These are phyloP conservation scores for Thunnus albacares DNA, from an alignment of 2,797 vertebrate genomes.

Conservation along the genomic window DNA sequence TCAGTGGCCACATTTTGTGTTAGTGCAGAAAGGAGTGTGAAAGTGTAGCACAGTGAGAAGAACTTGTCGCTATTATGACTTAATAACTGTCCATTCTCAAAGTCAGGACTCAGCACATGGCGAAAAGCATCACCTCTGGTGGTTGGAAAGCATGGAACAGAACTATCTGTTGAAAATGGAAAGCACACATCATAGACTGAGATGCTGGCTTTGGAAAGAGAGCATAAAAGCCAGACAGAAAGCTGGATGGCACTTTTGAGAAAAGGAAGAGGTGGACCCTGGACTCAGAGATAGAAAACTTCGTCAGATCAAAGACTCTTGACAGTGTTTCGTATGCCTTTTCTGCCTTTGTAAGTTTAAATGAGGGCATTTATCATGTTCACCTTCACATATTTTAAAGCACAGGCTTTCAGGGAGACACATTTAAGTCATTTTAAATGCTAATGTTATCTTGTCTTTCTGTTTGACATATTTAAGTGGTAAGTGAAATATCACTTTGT, in stretches of 20 bases:
- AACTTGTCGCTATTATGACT: not conserved
- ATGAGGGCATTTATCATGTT: not conserved
- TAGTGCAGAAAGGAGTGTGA: not conserved
- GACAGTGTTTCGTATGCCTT: not conserved
- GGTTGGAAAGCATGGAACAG: not conserved
- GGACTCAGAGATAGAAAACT: not conserved
- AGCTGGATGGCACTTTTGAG: not conserved
- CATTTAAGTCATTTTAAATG: not conserved
- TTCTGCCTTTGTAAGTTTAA: constrained; percentile 9
- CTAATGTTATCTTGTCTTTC: not conserved
- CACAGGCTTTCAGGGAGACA: not conserved
- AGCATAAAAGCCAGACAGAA: constrained; percentile 3
- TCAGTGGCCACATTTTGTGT: no score
- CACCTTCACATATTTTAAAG: not conserved
- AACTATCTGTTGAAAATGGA: not conserved
- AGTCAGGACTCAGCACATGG: not conserved
- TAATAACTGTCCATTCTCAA: not conserved
- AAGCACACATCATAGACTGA: not conserved
- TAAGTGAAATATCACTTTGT: not conserved
- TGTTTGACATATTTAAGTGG: not conserved
- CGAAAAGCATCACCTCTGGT: not conserved
- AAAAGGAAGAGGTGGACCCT: not conserved
- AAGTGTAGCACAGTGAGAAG: not conserved
- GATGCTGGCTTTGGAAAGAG: not conserved
- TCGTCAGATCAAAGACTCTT: constrained; percentile 19